Conservation (phyloP, 2,797 vertebrate species). For the Sphenodon punctatus region DNA sequence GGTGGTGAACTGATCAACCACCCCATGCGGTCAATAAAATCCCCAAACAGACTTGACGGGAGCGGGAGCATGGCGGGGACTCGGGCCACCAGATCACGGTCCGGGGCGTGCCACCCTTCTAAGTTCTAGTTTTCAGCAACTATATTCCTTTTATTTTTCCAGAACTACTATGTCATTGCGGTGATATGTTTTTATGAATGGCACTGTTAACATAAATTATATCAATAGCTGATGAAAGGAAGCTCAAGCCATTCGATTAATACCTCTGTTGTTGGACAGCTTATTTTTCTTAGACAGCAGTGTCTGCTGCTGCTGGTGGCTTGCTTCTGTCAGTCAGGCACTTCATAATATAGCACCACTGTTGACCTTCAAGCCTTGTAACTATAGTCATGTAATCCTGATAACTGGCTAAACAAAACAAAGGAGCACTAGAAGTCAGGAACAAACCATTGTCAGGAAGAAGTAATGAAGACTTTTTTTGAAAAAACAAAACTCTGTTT, state of each 20-base stretch:
- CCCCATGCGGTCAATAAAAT: too few species aligned
- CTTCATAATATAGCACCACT: background rate
- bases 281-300: background rate
- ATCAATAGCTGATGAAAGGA: background rate
- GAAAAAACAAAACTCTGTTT: background rate
- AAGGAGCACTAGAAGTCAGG: background rate
- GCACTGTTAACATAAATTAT: background rate
- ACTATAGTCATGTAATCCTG: conserved; percentile 13
- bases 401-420: background rate
- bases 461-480: background rate
- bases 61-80: too few species aligned
- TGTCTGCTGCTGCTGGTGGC: background rate
- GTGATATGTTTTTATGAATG: background rate
- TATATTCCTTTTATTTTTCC: background rate
- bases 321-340: conserved; percentile 12
- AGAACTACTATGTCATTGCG: background rate
- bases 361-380: background rate
- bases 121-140: background rate
- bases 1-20: too few species aligned
- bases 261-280: background rate
- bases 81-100: too few species aligned
- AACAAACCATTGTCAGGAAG: background rate
- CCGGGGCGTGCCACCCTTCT: too few species aligned
- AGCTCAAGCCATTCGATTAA: background rate
- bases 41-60: too few species aligned